Percentiles rank a stretch among this genome's conserved stretches.
Conservation (phyloP, 2,113 vertebrate genomes). For the Eretmochelys imbricata region DNA sequence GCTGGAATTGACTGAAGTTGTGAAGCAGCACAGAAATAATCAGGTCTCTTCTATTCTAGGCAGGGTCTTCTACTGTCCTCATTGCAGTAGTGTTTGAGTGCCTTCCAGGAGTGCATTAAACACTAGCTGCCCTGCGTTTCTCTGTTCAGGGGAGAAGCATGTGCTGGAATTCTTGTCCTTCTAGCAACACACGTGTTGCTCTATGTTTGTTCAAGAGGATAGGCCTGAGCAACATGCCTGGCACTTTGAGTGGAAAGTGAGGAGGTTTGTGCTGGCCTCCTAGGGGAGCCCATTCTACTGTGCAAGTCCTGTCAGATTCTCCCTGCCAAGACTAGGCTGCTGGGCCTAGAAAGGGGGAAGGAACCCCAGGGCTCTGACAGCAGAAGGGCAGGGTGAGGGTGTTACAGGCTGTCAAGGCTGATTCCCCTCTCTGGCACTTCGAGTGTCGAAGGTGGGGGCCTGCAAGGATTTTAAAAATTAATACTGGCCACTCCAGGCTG, state of each 20-base stretch:
- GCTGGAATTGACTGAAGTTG: not conserved
- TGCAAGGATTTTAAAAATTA: no score
- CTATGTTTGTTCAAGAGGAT: not conserved
- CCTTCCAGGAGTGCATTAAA: no score
- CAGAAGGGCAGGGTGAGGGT: no score
- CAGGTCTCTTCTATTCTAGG: not conserved
- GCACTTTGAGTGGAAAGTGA: not conserved
- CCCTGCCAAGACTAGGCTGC: no score
- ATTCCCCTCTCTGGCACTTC: no score
- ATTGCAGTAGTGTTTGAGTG: not conserved
- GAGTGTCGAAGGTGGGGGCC: no score
- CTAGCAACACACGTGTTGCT: not conserved
- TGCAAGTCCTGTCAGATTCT: no score
- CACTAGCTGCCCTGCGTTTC: not conserved
- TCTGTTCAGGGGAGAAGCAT: not conserved
- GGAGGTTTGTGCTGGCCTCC: not conserved
- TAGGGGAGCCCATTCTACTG: not conserved
- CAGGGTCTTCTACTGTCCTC: rapidly evolving
- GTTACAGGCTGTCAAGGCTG: no score
- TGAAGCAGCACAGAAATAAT: rapidly evolving
- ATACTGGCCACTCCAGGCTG: no score
- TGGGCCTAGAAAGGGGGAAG: no score
- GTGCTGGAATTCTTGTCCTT: not conserved
- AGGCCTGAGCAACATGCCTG: not conserved
- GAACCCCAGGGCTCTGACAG: no score